Base-by-base conservation (phyloP, 2,113 vertebrate genomes). In the Scalopus aquaticus region DNA sequence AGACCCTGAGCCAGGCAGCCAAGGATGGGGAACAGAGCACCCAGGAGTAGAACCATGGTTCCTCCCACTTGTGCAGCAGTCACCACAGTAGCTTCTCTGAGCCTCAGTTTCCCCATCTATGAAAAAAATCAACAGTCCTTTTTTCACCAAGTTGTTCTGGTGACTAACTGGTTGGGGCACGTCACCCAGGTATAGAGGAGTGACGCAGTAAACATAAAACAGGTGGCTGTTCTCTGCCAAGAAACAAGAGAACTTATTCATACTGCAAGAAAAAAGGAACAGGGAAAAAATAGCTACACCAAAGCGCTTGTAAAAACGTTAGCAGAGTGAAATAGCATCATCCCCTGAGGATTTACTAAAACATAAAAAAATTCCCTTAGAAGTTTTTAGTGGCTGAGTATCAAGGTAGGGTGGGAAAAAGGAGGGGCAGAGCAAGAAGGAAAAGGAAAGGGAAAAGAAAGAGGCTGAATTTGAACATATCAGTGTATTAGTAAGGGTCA, bases 241-340 rank as follows among this genome's bases (percentile, higher is more conserved):
- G 78, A 51, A 64, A 94, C 67, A 77, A 72, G 89, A 84, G 11
- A 84, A 88, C 13, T 74, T 89, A 85, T 37, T 51, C 58, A 64
- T 39, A 39, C n/a, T 26, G 13, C 9, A 90, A 9, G 94, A 79
- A 93, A 95, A 92, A 88, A 74, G 44, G 37, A 64, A 82, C 42
- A 49, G 24, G 12, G 8, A 22, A 54, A 60, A 56, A 44, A 51
- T 1, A 72, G 44, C 62, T 81, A 58, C 6, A n/a, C 30, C 46
- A 62, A 90, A 88, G 76, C 16, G 22, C 72, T 81, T 94, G 67
- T 84, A 90, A 95, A 96, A 80, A 44, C 54, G 6, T 73, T 37
- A 74, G 79, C 62, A 60, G 74, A 69, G 30, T 65, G 17, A 93
- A 86, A 54, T 5, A 81, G 79, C 28, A 93, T 56, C 77, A 62